These are phyloP conservation scores for Drosophila mercatorum DNA, from an alignment of 2,888 invertebrate species.

Conservation along the genomic window DNA sequence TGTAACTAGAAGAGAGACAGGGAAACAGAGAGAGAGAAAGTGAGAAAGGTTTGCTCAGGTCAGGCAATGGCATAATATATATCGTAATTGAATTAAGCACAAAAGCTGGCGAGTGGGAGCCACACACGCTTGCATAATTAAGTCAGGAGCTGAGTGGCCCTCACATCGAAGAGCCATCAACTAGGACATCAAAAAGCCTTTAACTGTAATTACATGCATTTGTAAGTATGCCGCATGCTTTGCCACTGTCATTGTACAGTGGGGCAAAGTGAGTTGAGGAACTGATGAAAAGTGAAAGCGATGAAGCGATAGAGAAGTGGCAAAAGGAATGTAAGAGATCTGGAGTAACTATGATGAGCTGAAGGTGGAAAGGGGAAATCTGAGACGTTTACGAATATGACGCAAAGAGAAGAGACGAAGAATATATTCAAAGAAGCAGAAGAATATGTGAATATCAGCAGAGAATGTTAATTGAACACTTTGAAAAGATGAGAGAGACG, in stretches of 20 bases:
- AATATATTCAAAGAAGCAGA: no score
- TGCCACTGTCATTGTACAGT: slow-evolving; percentile 5
- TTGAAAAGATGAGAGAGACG: neutral
- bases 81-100: slow-evolving; percentile 6
- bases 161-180: slow-evolving; percentile 25
- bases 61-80: slow-evolving; percentile 8
- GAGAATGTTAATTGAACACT: neutral
- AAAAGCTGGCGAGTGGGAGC: slow-evolving; percentile 4
- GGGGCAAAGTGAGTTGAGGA: neutral
- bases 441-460: neutral
- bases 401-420: neutral
- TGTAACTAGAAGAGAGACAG: slow-evolving; percentile 86
- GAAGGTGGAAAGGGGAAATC: neutral
- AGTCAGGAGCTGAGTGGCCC: slow-evolving; percentile 22
- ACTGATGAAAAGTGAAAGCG: no score
- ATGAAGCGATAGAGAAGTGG: neutral
- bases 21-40: neutral
- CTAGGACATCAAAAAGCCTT: slow-evolving; percentile 52
- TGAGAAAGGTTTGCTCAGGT: neutral
- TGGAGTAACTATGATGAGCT: neutral
- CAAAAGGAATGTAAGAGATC: neutral
- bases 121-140: slow-evolving; percentile 36
- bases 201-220: slow-evolving; percentile 44
- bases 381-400: neutral
- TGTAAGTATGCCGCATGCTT: slow-evolving; percentile 9